Percentiles rank a stretch among this genome's conserved stretches.
Conservation (phyloP, 2,888 invertebrate species). For the Agriopis marginaria region DNA sequence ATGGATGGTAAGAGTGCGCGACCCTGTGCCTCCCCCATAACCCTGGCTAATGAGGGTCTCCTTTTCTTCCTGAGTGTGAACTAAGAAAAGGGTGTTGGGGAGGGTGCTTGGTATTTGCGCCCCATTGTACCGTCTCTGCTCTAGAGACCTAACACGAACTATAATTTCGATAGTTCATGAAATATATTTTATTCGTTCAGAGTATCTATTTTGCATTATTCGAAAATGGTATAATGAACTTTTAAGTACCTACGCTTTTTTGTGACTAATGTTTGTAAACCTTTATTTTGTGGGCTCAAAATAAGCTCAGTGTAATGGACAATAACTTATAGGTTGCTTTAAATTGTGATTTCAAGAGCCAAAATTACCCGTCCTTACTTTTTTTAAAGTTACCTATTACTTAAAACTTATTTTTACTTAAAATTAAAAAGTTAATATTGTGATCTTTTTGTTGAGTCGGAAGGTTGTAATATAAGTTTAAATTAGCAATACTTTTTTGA, state of each 20-base stretch:
- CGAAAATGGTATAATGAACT: background rate
- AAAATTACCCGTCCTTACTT: conserved; percentile 37
- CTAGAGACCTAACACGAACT: too few species aligned
- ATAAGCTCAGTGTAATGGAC: conserved; percentile 23
- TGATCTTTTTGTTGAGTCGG: too few species aligned
- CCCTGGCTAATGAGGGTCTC: too few species aligned
- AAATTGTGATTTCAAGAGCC: conserved; percentile 31
- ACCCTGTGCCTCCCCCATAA: too few species aligned
- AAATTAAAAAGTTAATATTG: background rate
- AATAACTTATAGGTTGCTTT: conserved; percentile 14
- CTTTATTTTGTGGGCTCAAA: background rate
- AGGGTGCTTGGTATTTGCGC: too few species aligned
- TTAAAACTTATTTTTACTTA: background rate
- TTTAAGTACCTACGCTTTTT: background rate
- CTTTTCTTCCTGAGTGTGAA: too few species aligned
- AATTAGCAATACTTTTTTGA: too few species aligned
- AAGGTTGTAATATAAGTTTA: too few species aligned
- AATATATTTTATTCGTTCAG: background rate
- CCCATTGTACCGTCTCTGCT: too few species aligned
- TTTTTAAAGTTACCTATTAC: background rate
- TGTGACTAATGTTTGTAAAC: background rate
- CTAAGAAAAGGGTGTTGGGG: too few species aligned
- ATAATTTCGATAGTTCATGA: too few species aligned
- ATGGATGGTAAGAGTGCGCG: too few species aligned
- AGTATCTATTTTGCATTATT: background rate